These are phyloP conservation scores for Paratrypauchen microcephalus DNA, from an alignment of 2,797 vertebrate species.

Conservation along the genomic window DNA sequence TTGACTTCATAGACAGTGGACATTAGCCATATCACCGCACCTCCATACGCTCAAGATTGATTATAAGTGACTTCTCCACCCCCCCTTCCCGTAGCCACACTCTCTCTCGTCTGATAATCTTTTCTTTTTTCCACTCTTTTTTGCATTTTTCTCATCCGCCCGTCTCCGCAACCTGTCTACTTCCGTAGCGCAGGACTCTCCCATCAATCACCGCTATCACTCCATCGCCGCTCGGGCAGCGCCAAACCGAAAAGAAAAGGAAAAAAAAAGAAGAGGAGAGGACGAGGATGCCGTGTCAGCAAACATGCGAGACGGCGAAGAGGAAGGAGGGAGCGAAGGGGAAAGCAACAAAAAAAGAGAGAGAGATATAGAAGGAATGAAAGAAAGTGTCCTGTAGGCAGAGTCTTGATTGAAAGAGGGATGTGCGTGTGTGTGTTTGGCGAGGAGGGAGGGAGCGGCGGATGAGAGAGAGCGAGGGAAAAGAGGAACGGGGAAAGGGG, in stretches of 20 bases:
- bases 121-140: not conserved
- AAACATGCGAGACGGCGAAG: constrained; percentile 18
- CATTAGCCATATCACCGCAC: constrained; percentile 12
- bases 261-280: not conserved
- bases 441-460: constrained; percentile 22
- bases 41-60: constrained; percentile 8
- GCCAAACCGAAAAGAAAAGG: not conserved
- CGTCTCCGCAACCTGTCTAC: constrained; percentile 24
- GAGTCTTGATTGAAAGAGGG: constrained; percentile 51
- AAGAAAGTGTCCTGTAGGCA: constrained; percentile 55
- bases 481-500: constrained; percentile 22
- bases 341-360: constrained; percentile 27
- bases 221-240: constrained; percentile 54
- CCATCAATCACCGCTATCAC: constrained; percentile 58
- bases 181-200: constrained; percentile 20
- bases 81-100: not conserved
- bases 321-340: constrained; percentile 7
- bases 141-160: constrained; percentile 19
- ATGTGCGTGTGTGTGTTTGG: constrained; percentile 13
- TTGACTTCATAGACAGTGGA: constrained; percentile 1
- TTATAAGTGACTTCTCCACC: not conserved
- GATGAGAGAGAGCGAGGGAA: constrained; percentile 30
- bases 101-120: constrained; percentile 10
- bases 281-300: constrained; percentile 56
- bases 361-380: constrained; percentile 16